Evolutionary conservation across 37 sponge, comb jelly and placozoan species (phyloP).

Genomic region (Amphimedon queenslandica): DNA sequence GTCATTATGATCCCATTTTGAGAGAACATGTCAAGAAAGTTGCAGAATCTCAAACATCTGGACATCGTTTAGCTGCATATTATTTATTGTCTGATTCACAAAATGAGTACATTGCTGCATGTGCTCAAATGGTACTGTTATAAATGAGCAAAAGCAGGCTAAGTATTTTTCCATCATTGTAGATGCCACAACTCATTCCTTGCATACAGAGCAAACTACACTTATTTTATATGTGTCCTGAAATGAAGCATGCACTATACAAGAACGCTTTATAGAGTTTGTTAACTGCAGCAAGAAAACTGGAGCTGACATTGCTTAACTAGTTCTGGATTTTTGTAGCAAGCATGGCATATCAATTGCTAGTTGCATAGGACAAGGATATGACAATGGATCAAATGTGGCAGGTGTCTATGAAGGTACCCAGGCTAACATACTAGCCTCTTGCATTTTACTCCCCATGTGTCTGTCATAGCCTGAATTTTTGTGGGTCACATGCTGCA

Average conservation of each 20-base stretch:
- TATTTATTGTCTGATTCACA: too few species aligned
- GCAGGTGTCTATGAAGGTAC: slow-evolving; percentile 5
- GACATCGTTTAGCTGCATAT: too few species aligned
- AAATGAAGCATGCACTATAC: background rate
- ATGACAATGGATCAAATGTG: slow-evolving; percentile 6
- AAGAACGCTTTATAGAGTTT: slow-evolving; percentile 18
- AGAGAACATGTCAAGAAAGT: too few species aligned
- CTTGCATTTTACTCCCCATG: slow-evolving; percentile 3
- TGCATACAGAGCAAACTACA: slow-evolving; percentile 5
- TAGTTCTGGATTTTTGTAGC: background rate
- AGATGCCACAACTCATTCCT: slow-evolving; percentile 11
- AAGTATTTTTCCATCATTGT: slow-evolving; percentile 1
- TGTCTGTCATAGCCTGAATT: slow-evolving; percentile 6
- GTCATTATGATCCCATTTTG: too few species aligned
- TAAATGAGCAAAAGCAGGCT: too few species aligned
- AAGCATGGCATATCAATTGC: background rate
- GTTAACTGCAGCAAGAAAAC: slow-evolving; percentile 6
- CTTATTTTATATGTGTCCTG: slow-evolving; percentile 8
- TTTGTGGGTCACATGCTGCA: slow-evolving; percentile 15
- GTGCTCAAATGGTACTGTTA: background rate
- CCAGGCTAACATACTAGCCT: slow-evolving; percentile 8
- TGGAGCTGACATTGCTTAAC: background rate
- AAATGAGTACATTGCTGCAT: too few species aligned
- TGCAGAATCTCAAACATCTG: too few species aligned
- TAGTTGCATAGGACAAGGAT: background rate